phyloP scores from a whole-genome alignment of 2,888 invertebrate genomes.

The Volucella bombylans region DNA sequence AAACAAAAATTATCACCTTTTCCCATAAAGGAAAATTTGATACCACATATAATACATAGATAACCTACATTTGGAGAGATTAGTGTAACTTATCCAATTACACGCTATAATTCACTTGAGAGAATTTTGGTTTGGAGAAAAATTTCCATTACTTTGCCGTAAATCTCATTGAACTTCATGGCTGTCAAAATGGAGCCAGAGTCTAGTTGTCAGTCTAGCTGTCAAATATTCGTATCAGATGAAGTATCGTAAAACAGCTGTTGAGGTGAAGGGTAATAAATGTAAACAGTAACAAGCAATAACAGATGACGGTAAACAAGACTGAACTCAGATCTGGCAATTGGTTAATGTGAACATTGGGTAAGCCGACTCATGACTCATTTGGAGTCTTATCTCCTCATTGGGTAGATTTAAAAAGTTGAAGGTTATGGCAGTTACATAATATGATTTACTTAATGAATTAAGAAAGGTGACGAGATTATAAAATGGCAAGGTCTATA shows the following conservation, averaged over 20 bases:
- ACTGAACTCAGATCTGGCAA: too few relatives aligned
- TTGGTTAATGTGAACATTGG: too few relatives aligned
- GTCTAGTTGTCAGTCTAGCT: too few relatives aligned
- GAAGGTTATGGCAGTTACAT: neutral
- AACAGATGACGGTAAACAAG: too few relatives aligned
- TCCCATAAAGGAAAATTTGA: constrained; percentile 7
- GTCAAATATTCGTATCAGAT: too few relatives aligned
- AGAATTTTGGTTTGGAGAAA: neutral
- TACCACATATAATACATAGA: constrained; percentile 1
- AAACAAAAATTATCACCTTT: constrained; percentile 21
- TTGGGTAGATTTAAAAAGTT: neutral
- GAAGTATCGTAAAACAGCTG: too few relatives aligned
- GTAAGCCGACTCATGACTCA: too few relatives aligned
- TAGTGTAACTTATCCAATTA: constrained; percentile 14
- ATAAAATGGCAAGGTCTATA: too few relatives aligned
- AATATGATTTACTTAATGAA: constrained; percentile 7
- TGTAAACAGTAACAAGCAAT: too few relatives aligned
- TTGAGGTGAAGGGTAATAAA: too few relatives aligned
- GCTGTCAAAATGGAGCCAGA: neutral
- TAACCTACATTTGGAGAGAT: neutral
- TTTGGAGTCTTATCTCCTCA: too few relatives aligned
- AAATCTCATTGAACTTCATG: constrained; percentile 12
- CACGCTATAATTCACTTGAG: constrained; percentile 33
- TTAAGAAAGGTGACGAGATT: too few relatives aligned
- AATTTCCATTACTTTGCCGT: constrained; percentile 11